phyloP scores from a whole-genome alignment of 2,797 vertebrate genomes.

The Tympanoctomys barrerae region DNA sequence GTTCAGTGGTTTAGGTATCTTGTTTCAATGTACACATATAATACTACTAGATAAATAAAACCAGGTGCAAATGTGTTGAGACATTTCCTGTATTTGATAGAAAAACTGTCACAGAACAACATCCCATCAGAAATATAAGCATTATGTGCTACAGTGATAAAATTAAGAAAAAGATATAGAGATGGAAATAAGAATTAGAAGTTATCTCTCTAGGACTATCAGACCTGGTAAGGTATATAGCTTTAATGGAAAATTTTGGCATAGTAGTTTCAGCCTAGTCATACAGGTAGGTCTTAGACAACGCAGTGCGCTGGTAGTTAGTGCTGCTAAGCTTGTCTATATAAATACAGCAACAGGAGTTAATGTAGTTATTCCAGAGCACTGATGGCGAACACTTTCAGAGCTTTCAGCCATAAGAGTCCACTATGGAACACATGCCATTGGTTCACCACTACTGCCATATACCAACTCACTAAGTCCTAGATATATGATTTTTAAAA shows the following conservation, averaged over 20 bases:
- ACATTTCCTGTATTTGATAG: slow-evolving; percentile 86
- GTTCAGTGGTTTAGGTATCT: slow-evolving; percentile 88
- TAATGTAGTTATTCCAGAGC: slow-evolving; percentile 58
- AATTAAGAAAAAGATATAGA: slow-evolving; percentile 71
- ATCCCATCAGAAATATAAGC: not conserved
- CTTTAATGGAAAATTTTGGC: slow-evolving; percentile 78
- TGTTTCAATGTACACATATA: slow-evolving; percentile 88
- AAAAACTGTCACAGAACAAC: slow-evolving; percentile 83
- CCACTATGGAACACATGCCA: not conserved
- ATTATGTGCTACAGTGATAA: not conserved
- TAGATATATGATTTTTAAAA: not conserved
- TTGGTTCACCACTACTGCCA: not conserved
- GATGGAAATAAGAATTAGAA: slow-evolving; percentile 84
- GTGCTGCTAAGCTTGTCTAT: slow-evolving; percentile 73
- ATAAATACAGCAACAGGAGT: slow-evolving; percentile 74
- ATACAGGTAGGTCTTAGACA: slow-evolving; percentile 70
- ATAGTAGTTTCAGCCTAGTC: slow-evolving; percentile 76
- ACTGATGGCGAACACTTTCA: not conserved
- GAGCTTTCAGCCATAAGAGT: not conserved
- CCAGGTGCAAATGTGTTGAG: slow-evolving; percentile 84
- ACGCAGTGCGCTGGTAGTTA: slow-evolving; percentile 65
- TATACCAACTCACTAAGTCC: slow-evolving; percentile 66
- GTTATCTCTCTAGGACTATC: slow-evolving; percentile 80
- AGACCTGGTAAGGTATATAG: slow-evolving; percentile 78
- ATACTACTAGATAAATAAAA: slow-evolving; percentile 88